Evolutionary conservation across 2,113 vertebrate species (phyloP).

Genomic region (Rhineura floridana): DNA sequence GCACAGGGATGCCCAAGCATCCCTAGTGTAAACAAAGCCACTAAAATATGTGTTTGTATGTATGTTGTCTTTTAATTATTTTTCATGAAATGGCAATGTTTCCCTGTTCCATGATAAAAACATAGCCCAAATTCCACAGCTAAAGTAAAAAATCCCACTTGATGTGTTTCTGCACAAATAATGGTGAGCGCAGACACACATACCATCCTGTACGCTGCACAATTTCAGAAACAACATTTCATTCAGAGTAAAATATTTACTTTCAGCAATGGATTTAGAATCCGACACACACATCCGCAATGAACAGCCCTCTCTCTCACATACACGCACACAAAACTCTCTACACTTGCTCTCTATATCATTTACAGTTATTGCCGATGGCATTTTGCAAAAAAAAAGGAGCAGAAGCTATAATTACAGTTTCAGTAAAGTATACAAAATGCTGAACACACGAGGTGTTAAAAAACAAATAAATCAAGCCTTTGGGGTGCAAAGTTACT

Average conservation of each 20-base stretch:
- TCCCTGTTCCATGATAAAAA: background rate
- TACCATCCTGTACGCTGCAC: background rate
- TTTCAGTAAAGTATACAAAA: slow-evolving; percentile 31
- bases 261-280: slow-evolving; percentile 37
- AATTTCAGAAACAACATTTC: slow-evolving; percentile 7
- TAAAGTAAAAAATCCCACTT: slow-evolving; percentile 10
- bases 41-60: background rate
- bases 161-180: slow-evolving; percentile 4
- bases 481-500: background rate
- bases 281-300: slow-evolving; percentile 26
- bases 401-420: slow-evolving; percentile 30
- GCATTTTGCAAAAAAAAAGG: slow-evolving; percentile 43
- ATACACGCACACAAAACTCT: too few relatives aligned
- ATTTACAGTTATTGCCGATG: slow-evolving; percentile 40
- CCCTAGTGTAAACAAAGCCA: background rate
- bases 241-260: slow-evolving; percentile 48
- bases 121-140: background rate
- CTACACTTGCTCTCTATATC: slow-evolving; percentile 11
- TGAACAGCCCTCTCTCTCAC: background rate
- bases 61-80: slow-evolving; percentile 26
- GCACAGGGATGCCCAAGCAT: background rate
- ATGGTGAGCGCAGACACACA: background rate
- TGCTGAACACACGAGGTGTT: background rate
- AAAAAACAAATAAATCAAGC: background rate
- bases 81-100: background rate